A percentile compares a stretch with the other conserved stretches of the same genome.
phyloP scores from a whole-genome alignment of 2,113 vertebrate genomes.

The Prietella phreatophila region DNA sequence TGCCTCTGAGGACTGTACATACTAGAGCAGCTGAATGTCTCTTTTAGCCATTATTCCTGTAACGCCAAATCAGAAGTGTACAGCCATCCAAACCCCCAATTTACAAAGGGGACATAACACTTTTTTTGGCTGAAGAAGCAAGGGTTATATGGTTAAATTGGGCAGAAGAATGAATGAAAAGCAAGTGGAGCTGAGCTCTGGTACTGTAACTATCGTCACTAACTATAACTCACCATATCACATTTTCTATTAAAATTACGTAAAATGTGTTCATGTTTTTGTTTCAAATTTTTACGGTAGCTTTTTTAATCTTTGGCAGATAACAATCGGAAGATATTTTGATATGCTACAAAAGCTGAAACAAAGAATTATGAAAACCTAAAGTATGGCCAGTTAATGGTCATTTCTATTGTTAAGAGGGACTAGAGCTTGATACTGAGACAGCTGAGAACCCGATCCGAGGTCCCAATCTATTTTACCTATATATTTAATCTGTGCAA shows the following conservation, averaged over 20 bases:
- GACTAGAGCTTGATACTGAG: too few species aligned
- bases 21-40: constrained; percentile 61
- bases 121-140: background rate
- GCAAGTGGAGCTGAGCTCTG: background rate
- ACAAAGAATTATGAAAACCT: too few species aligned
- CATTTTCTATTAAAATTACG: background rate
- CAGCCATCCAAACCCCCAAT: background rate
- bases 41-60: constrained; percentile 54
- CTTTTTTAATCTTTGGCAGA: background rate
- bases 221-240: background rate
- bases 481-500: too few species aligned
- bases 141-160: background rate
- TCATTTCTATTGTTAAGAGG: too few species aligned
- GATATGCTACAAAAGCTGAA: too few species aligned
- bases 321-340: background rate
- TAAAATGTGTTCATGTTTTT: background rate
- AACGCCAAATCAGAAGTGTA: constrained; percentile 42
- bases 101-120: background rate
- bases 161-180: background rate
- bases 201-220: background rate
- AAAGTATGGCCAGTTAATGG: background rate
- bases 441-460: too few species aligned
- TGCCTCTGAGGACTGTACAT: constrained; percentile 50
- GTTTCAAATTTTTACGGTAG: background rate
- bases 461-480: too few species aligned